Base-by-base conservation (phyloP, 2,797 vertebrate species). In the Chelon labrosus region DNA sequence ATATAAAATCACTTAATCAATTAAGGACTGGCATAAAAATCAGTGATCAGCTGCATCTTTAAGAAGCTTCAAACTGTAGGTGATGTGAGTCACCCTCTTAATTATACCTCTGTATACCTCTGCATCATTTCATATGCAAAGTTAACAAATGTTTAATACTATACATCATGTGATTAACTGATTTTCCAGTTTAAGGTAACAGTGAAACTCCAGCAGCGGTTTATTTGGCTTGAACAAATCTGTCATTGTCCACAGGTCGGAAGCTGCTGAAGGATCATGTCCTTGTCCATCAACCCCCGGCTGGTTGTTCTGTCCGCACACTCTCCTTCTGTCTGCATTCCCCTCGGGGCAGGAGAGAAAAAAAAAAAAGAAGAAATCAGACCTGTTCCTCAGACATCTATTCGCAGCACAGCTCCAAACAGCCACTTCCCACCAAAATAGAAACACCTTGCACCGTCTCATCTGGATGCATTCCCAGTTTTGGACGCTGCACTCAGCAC, bases 401-500 rank as follows among this genome's bases (percentile, higher is more conserved):
- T 80, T 76, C 69, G 81, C 52, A 74, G 53, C 72, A 69, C 52
- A 57, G 47, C n/a, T 19, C 80, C 67, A 65, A 75, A 70, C 38
- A 67, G 54, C 10, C 50, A 19, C 14, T 59, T 64, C 50, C 38
- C 12, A 72, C 80, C 49, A 50, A 72, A 85, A 85, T 75, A 82
- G 76, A 55, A 82, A 61, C 51, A 63, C 39, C 57, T 69, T 22
- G 20, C 25, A 39, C 55, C n/a, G 39, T 37, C 46, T 76, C 57
- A 73, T 77, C 47, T 75, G 55, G 73, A 58, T 51, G 52, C 47
- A 52, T 14, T 77, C 62, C 22, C 25, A 22, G n/a, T 65, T 70
- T 51, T 38, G 38, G 55, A 70, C 47, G 13, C 14, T 25, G 37
- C 20, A 59, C 57, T 55, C n/a, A 2, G 37, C 67, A 61, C 31